Evolutionary conservation across 1,140 invertebrate genomes (phyloP), one percentile per base, ranked within the genome.

Genomic region (Bombus superbus): DNA sequence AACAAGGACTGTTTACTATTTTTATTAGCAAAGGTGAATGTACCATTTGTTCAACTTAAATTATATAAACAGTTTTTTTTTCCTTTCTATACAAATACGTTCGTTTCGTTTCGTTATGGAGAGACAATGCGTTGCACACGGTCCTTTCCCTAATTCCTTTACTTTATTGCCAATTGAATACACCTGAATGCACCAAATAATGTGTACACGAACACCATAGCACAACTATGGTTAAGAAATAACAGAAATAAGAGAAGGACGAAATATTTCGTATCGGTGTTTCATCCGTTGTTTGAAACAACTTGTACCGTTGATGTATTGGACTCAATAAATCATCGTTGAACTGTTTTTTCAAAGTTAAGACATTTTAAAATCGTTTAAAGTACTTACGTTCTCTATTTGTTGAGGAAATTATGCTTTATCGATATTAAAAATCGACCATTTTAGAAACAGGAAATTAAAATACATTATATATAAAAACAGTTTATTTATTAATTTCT

Each of bases 21-120:
- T 95, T 94, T 94, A 93, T 95, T 94, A 92, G 88, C 90, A 82
- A 90, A 93, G 73, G 79, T 93, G 91, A 93, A 92, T 94, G 92
- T 93, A 92, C 90, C 90, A 91, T 93, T 93, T 90, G 86, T 92
- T 92, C 78, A 77, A 90, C 53, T 91, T 90, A 86, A 90, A 92
- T 91, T 91, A 87, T 83, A 88, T 87, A 79, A 89, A 90, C 85
- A 89, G 76, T 89, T 85, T 88, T 88, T 88, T 90, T 86, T 83
- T 53, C 74, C 89, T 87, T 80, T 81, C 44, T 90, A 89, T 62
- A 78, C 44, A 79, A 81, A 87, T 57, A 75, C 25, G 53, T 80
- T 42, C 25, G 68, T 90, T 90, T 42, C 25, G 68, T 90, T 90
- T 78, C 40, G 78, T 87, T 87, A 62, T 62, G 28, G 64, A 38